A percentile compares a stretch with the other conserved stretches of the same genome.
Conservation (phyloP, 2,113 vertebrate species). For the Orientallactaga bullata region DNA sequence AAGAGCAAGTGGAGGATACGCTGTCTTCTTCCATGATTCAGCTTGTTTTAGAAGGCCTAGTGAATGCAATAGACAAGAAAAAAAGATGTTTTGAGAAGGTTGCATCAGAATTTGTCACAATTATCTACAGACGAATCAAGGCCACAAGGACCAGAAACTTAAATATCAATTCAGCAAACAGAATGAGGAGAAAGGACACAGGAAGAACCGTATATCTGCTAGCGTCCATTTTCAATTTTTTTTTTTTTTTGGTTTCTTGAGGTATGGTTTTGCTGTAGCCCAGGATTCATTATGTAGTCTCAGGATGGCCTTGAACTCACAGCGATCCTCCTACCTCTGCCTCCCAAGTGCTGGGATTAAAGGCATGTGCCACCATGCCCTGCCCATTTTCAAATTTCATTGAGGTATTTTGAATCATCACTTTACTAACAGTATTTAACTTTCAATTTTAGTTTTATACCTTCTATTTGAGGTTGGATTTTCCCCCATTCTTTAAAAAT, state of each 20-base stretch:
- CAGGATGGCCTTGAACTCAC: too few species aligned
- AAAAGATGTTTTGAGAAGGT: slow-evolving; percentile 32
- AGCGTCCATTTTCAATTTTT: background rate
- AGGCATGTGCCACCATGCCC: too few species aligned
- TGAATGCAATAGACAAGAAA: background rate
- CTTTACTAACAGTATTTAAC: background rate
- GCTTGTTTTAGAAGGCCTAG: slow-evolving; percentile 1
- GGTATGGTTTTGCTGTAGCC: too few species aligned
- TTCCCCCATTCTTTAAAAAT: background rate
- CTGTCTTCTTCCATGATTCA: background rate
- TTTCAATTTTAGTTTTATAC: slow-evolving; percentile 31
- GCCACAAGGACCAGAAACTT: background rate
- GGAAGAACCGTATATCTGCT: background rate
- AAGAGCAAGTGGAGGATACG: background rate
- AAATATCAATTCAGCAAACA: background rate
- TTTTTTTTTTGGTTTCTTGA: too few species aligned
- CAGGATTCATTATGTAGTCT: too few species aligned
- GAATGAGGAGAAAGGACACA: background rate
- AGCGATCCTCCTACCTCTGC: too few species aligned
- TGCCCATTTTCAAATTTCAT: background rate
- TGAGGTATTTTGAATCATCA: slow-evolving; percentile 7
- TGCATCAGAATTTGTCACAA: background rate
- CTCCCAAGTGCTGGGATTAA: too few species aligned
- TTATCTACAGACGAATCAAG: background rate
- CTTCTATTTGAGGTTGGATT: background rate